A percentile compares a stretch with the other conserved stretches of the same genome.
phyloP scores from a whole-genome alignment of 2,888 invertebrate genomes.

The Erebia aethiops region DNA sequence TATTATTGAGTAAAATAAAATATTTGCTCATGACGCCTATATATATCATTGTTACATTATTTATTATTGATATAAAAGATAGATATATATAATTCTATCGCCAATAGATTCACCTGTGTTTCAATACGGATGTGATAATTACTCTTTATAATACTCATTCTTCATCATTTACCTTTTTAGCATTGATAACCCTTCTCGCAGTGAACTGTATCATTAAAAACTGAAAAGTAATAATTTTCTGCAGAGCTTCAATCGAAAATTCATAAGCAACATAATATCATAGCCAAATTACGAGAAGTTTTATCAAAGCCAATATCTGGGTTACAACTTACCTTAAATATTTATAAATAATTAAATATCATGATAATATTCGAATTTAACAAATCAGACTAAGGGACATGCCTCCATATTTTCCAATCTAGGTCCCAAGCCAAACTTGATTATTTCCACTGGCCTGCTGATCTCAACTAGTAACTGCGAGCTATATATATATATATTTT shows the following conservation, averaged over 20 bases:
- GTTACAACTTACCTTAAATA: neutral
- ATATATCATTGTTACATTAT: too few species aligned
- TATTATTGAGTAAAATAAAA: too few species aligned
- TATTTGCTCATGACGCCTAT: too few species aligned
- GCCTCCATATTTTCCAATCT: too few species aligned
- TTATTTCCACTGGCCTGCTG: too few species aligned
- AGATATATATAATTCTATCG: too few species aligned
- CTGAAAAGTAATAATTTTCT: neutral
- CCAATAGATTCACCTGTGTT: neutral
- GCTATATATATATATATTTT: too few species aligned
- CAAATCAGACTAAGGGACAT: too few species aligned
- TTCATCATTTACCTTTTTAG: neutral
- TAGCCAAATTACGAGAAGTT: neutral
- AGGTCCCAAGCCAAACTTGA: too few species aligned
- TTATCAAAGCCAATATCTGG: slow-evolving; percentile 1
- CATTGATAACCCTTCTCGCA: slow-evolving; percentile 3
- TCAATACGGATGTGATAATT: neutral
- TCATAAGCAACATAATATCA: neutral
- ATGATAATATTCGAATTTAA: slow-evolving; percentile 9
- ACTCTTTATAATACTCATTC: slow-evolving; percentile 4
- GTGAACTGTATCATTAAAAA: neutral
- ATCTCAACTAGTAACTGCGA: too few species aligned
- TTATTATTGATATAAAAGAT: too few species aligned
- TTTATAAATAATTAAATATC: neutral
- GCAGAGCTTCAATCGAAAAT: too few species aligned